Conservation (phyloP, 2,888 invertebrate species). For the Tetanocera ferruginea region DNA sequence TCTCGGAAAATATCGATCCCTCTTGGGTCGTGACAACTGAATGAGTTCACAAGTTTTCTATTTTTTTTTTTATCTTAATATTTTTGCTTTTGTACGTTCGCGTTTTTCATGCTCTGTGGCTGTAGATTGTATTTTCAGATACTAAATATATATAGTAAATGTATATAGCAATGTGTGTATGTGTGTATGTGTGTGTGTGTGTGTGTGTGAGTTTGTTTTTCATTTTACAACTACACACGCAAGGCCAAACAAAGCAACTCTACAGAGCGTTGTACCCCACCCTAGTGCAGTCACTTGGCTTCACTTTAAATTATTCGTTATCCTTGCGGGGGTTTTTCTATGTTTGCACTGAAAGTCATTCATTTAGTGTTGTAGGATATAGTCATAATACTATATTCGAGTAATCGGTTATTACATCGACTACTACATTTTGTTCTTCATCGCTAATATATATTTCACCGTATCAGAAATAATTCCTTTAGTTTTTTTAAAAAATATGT, state of each 20-base stretch:
- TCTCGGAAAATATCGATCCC: slow-evolving; percentile 59
- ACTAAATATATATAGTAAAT: slow-evolving; percentile 19
- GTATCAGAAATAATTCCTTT: no score
- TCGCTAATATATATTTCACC: neutral
- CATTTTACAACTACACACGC: slow-evolving; percentile 26
- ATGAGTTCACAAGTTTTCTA: slow-evolving; percentile 60
- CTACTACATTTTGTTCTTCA: neutral
- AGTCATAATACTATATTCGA: neutral
- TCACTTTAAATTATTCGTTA: slow-evolving; percentile 34
- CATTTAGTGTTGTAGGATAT: no score
- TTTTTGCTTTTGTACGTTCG: neutral
- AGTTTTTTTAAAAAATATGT: no score
- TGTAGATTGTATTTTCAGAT: slow-evolving; percentile 52
- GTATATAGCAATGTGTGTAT: slow-evolving; percentile 2
- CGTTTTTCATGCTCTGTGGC: slow-evolving; percentile 26
- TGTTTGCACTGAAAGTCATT: neutral
- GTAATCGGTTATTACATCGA: neutral
- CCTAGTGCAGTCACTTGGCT: neutral
- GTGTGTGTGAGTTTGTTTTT: slow-evolving; percentile 1
- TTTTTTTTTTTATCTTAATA: slow-evolving; percentile 9
- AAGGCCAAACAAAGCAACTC: slow-evolving; percentile 29
- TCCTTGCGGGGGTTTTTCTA: slow-evolving; percentile 8
- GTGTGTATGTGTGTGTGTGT: slow-evolving; percentile 2
- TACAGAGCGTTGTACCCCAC: neutral
- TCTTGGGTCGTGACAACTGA: slow-evolving; percentile 61